These are phyloP conservation scores for Xenopus petersii DNA, from an alignment of 2,797 vertebrate genomes.

Conservation along the genomic window DNA sequence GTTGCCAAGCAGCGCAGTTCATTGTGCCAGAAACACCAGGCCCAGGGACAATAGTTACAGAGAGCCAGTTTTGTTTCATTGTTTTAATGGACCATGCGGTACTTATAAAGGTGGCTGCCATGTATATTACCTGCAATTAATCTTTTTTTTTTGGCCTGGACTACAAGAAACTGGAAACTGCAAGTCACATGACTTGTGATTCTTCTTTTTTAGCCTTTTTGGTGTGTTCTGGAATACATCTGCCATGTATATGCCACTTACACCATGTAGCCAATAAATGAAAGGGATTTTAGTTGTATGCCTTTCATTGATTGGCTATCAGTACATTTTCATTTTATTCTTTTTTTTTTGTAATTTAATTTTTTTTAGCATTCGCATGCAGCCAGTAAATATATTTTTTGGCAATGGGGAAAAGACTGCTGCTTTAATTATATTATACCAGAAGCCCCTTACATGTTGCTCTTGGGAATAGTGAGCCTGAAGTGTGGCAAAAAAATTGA, in stretches of 20 bases:
- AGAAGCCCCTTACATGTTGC: background rate
- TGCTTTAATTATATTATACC: background rate
- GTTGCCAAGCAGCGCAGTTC: constrained; percentile 58
- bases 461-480: background rate
- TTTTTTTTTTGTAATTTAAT: background rate
- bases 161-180: constrained; percentile 22
- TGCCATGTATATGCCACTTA: background rate
- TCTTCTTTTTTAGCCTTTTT: background rate
- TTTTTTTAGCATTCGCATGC: background rate
- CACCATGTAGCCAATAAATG: constrained; percentile 1
- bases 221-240: constrained; percentile 3
- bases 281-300: background rate
- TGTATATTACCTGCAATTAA: constrained; percentile 57
- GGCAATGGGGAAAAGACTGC: background rate
- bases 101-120: constrained; percentile 63
- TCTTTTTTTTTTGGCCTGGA: constrained; percentile 54
- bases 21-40: constrained; percentile 59
- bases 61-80: constrained; percentile 51
- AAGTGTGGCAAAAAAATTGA: background rate
- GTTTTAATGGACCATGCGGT: constrained; percentile 59
- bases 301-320: constrained; percentile 3
- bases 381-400: background rate
- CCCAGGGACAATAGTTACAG: constrained; percentile 54
- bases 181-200: background rate
- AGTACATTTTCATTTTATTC: background rate